Evolutionary conservation across 2,113 vertebrate genomes (phyloP), one percentile per base, ranked within the genome.

Genomic region (Clarias magur): DNA sequence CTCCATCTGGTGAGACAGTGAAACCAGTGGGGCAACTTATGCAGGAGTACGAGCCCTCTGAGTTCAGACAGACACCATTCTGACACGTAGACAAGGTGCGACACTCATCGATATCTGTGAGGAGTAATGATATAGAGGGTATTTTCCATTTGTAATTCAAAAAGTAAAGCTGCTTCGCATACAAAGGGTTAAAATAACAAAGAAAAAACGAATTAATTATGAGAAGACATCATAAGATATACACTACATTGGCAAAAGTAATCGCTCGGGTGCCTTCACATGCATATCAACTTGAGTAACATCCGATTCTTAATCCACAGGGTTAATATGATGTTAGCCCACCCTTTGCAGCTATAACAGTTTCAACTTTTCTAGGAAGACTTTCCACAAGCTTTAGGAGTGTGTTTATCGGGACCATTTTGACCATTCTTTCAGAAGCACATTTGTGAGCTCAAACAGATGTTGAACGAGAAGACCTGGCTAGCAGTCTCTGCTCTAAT

Each of bases 41-140:
- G 86, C 95, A 96, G 80, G 92, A 92, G 91, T 93, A 95, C 16
- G 94, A 95, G 17, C 95, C 95, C 60, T 95, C 94, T 6, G 94
- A 92, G 88, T 96, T 96, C 30, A 95, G 88, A 92, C 95, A 96
- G 91, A 96, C 93, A 67, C 94, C 95, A 0, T 95, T 95, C 85
- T 89, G 88, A 86, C 95, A 96, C 30, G 93, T 88, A 34, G 90
- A 92, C 53, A 89, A 67, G 10, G 91, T 92, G 88, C 91, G 94
- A 92, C 95, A 96, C 89, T 96, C 95, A 10, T 96, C 92, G 53
- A 95, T 85, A 93, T 96, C 95, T 96, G 88, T 27, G 73, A 1
- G 42, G 90, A 78, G 56, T 13, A 80, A 9, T 59, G 42, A 83
- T 79, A 48, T n/a, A 62, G 5, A 7, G 8, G 1, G 23, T 54